These are phyloP conservation scores for Pangasius djambal DNA, from an alignment of 2,797 vertebrate genomes.

Conservation along the genomic window DNA sequence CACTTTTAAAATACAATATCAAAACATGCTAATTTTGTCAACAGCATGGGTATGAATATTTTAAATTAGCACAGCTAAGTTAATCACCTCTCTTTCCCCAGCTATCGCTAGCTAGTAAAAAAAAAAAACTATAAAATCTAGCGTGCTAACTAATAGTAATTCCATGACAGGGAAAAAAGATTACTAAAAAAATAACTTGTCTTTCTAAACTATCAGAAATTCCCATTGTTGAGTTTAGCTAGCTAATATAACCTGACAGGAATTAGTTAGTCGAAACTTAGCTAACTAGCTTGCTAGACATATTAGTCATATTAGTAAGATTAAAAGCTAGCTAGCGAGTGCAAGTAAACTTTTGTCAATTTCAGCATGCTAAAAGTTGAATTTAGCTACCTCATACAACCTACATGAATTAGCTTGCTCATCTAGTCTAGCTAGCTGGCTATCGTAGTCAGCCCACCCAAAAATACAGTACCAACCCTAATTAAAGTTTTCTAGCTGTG, in stretches of 20 bases:
- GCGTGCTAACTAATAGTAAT: not conserved
- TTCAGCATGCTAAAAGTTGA: too few species aligned
- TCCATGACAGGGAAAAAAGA: not conserved
- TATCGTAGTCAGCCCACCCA: not conserved
- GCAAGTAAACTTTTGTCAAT: too few species aligned
- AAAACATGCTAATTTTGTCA: not conserved
- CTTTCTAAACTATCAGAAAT: not conserved
- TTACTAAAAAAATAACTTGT: not conserved
- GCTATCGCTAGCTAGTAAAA: not conserved
- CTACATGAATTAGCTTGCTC: not conserved
- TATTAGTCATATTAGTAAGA: not conserved
- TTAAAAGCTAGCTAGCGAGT: not conserved
- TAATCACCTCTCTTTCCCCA: not conserved
- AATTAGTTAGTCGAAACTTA: too few species aligned
- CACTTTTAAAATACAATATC: not conserved
- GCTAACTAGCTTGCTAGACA: not conserved
- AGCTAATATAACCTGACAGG: not conserved
- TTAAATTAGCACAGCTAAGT: not conserved
- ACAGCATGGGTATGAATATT: not conserved
- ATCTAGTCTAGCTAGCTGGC: not conserved
- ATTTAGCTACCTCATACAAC: not conserved
- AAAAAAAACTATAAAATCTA: not conserved
- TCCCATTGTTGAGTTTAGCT: not conserved
- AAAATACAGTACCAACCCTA: too few species aligned
- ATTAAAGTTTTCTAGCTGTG: not conserved